Percentiles rank a stretch among this genome's conserved stretches.
Conservation (phyloP, 2,797 vertebrate genomes). For the Bufotes viridis region DNA sequence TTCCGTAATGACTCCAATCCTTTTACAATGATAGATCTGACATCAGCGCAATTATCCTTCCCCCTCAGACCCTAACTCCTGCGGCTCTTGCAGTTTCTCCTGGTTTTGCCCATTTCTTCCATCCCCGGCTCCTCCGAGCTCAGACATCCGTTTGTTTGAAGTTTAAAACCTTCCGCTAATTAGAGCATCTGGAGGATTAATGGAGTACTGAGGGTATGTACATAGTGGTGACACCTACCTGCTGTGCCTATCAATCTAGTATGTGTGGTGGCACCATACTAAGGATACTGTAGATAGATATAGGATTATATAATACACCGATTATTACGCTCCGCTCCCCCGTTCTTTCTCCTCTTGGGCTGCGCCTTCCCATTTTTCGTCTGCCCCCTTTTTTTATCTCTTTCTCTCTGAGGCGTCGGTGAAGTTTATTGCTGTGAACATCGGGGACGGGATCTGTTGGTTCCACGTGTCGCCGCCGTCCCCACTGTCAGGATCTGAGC, state of each 20-base stretch:
- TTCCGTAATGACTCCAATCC: neutral
- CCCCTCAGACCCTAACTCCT: neutral
- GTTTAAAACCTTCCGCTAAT: conserved; percentile 57
- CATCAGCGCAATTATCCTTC: neutral
- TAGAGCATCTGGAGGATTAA: conserved; percentile 59
- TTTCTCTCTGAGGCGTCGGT: neutral
- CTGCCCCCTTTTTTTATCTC: neutral
- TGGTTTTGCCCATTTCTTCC: conserved; percentile 13
- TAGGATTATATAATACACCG: neutral
- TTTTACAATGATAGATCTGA: neutral
- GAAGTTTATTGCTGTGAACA: conserved; percentile 31
- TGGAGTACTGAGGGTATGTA: conserved; percentile 45
- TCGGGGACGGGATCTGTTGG: conserved; percentile 22
- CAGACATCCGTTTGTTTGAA: conserved; percentile 47
- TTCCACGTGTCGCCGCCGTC: conserved; percentile 16
- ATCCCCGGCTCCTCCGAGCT: conserved; percentile 31
- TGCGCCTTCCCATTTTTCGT: neutral
- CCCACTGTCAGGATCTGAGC: conserved; percentile 33
- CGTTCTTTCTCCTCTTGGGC: neutral
- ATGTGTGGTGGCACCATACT: neutral
- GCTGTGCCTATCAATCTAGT: conserved; percentile 41
- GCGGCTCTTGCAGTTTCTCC: conserved; percentile 13
- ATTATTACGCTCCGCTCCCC: neutral
- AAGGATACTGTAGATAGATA: neutral
- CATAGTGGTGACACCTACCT: conserved; percentile 48